phyloP scores from a whole-genome alignment of 2,113 vertebrate species.

The Rhea americana region DNA sequence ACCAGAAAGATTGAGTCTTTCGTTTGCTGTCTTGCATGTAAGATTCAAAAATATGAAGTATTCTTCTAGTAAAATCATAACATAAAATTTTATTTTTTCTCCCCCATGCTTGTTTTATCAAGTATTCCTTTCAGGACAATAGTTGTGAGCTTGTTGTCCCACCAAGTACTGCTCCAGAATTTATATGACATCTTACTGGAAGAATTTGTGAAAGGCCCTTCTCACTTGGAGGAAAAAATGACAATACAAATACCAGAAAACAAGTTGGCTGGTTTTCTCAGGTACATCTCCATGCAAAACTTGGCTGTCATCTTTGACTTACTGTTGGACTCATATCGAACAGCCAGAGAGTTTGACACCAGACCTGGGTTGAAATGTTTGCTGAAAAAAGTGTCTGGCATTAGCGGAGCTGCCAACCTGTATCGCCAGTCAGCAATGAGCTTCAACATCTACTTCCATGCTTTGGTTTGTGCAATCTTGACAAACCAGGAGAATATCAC shows the following conservation, averaged over 20 bases:
- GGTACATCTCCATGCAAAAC: conserved; percentile 97
- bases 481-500: conserved; percentile 90
- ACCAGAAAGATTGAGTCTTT: background rate
- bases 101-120: conserved; percentile 31
- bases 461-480: conserved; percentile 88
- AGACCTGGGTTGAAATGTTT: conserved; percentile 95
- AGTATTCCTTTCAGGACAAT: conserved; percentile 96
- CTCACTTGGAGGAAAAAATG: conserved; percentile 81
- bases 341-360: conserved; percentile 94
- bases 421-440: conserved; percentile 97
- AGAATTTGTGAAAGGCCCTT: conserved; percentile 91
- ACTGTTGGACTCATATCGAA: conserved; percentile 94
- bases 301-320: conserved; percentile 95
- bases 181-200: conserved; percentile 93
- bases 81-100: background rate
- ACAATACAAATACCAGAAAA: conserved; percentile 78
- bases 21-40: background rate
- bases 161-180: conserved; percentile 97
- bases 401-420: conserved; percentile 91
- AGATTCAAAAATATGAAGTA: background rate
- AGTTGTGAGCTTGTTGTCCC: conserved; percentile 95
- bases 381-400: conserved; percentile 96
- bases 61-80: background rate
- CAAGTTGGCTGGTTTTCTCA: conserved; percentile 88
- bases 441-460: conserved; percentile 95